These are phyloP conservation scores for Adelosebastes latens DNA, from an alignment of 2,797 vertebrate genomes.

Conservation along the genomic window DNA sequence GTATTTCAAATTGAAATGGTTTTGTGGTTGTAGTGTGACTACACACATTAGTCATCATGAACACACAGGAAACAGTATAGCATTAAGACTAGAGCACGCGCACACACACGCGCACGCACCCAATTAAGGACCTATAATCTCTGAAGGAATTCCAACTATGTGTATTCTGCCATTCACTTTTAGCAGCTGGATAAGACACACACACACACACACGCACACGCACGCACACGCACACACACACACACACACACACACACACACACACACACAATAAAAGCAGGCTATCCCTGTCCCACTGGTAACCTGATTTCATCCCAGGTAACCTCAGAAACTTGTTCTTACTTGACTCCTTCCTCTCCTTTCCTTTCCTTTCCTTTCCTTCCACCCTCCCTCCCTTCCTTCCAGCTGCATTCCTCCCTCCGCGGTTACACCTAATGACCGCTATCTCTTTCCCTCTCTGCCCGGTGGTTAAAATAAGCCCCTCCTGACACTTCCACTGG, in stretches of 20 bases:
- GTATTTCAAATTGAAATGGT: neutral
- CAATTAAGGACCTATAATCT: conserved; percentile 74
- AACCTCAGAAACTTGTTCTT: conserved; percentile 71
- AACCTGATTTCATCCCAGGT: conserved; percentile 61
- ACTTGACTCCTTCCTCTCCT: conserved; percentile 57
- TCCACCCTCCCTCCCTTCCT: conserved; percentile 29
- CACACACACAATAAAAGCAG: conserved; percentile 7
- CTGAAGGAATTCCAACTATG: conserved; percentile 75
- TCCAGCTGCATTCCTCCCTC: conserved; percentile 68
- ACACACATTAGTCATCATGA: neutral
- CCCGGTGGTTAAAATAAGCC: conserved; percentile 78
- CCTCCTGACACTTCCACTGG: conserved; percentile 77
- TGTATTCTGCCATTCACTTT: conserved; percentile 68
- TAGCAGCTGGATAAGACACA: conserved; percentile 45
- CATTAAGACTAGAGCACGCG: neutral
- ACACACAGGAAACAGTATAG: conserved; percentile 35
- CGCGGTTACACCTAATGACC: conserved; percentile 70
- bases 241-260: conserved; percentile 20
- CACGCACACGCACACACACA: no score
- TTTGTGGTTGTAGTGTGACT: neutral
- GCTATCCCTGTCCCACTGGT: conserved; percentile 36
- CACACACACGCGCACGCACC: conserved; percentile 7
- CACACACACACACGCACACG: neutral
- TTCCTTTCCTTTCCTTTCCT: conserved; percentile 11
- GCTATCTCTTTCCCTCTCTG: conserved; percentile 73